Evolutionary conservation across 2,888 invertebrate genomes (phyloP), one percentile per base, ranked within the genome.

Genomic region (Erebia ligea): DNA sequence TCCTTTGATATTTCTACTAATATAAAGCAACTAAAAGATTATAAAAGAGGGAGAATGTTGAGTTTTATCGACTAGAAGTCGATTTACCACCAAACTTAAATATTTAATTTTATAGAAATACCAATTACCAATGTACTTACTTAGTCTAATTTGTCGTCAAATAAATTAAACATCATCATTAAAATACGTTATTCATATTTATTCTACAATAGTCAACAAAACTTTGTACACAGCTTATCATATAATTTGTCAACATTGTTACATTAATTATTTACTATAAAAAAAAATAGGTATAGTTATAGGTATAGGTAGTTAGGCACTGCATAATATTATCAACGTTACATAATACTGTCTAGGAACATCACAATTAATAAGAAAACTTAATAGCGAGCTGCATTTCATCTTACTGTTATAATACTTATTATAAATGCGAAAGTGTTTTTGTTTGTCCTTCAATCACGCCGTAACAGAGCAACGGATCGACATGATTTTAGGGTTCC

Each of bases 321-420:
- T 69, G 68, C 62, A 67, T 71, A 66, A 73, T 76, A 75, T 75
- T 75, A 69, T 70, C 68, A 74, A 74, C 72, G 70, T 65, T 68
- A 81, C 74, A 76, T 89, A 90, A 89, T 90, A 89, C 88, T 90
- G 85, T 83, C 82, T 83, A 87, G 83, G 85, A 89, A 89, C 88
- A 90, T 89, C 89, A 90, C 89, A 88, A 83, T 84, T 78, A 75
- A 68, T 73, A 69, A 54, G 21, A 62, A 1, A 19, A 56, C 67
- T 61, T 40, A 45, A 13, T 66, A 21, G 10, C 17, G 21, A 40
- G 13, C 57, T 17, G 6, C 3, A 57, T 57, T 57, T 15, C 25
- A 48, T 15, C 15, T n/a, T n/a, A 5, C 50, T 15, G n/a, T 6
- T 13, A 48, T 34, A 34, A 34, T 34, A n/a, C n/a, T n/a, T n/a